Evolutionary conservation across 1,140 invertebrate species (phyloP).

Genomic region (Drosophila baimaii): DNA sequence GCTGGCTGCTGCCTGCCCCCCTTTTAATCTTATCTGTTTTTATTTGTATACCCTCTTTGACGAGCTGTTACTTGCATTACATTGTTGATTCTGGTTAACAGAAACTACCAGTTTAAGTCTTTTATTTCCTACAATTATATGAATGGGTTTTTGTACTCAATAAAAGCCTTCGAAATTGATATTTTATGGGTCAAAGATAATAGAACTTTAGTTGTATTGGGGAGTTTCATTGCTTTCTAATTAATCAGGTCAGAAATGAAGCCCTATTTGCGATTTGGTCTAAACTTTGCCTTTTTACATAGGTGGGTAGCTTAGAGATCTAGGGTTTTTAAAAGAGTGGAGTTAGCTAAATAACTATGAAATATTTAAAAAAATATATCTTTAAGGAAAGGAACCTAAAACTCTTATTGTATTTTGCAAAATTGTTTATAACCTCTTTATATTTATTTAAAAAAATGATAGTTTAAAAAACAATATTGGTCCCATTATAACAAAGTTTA

Average conservation of each 20-base stretch:
- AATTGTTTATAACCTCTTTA: background rate
- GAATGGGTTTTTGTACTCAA: too few species aligned
- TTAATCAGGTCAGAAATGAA: background rate
- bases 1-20: background rate
- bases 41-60: background rate
- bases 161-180: background rate
- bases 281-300: too few species aligned
- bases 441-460: background rate
- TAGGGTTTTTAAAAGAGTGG: too few species aligned
- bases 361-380: background rate
- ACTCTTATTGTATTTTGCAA: too few species aligned
- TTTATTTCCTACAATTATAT: background rate
- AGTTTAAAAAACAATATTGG: background rate
- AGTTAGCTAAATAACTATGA: too few species aligned
- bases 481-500: background rate
- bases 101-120: too few species aligned
- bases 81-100: background rate
- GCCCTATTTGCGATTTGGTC: too few species aligned
- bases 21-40: constrained; percentile 26
- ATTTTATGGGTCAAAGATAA: background rate
- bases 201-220: background rate
- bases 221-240: background rate
- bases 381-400: too few species aligned
- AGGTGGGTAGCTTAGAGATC: too few species aligned
- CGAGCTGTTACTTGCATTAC: background rate